Evolutionary conservation across 2,113 vertebrate genomes (phyloP), one percentile per base, ranked within the genome.

Genomic region (Tachysurus fulvidraco): DNA sequence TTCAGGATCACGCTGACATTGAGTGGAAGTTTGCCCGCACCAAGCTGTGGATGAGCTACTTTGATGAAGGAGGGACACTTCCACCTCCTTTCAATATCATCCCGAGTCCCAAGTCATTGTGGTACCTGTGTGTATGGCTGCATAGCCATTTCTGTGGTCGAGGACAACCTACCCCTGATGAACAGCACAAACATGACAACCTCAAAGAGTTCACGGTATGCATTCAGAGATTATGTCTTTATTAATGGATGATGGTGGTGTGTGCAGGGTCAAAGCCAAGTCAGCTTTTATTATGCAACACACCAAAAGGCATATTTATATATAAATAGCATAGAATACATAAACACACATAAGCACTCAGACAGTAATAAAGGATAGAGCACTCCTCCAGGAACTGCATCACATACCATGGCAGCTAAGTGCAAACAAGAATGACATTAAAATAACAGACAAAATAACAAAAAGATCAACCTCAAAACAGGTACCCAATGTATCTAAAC

Each of bases 11-110:
- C 0, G 96, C 96, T 0, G 96, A 97, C 44, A 97, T 97, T 0
- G 96, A 97, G 88, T 97, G 96, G 96, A 97, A 97, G 78, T 97
- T 97, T 88, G 96, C 96, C 14, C 93, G 96, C 81, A 97, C 96
- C 0, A 97, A 97, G 91, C 95, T 97, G 84, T 97, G 96, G 96
- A 97, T 97, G 96, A 97, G 96, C 92, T 97, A 97, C 83, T 97
- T 97, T 10, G 96, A 97, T 13, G 96, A 97, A 92, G 96, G 96
- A 2, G 96, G 95, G 73, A 97, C 96, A 5, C 93, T 97, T 86
- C 96, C 96, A 28, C 96, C 96, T 81, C 96, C 96, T 59, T 97
- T 97, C 64, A 97, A 97, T 92, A 97, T 97, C 0, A 87, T 97
- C 54, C 96, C 96, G 1, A 97, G 96, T 55, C 96, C 96, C 81